Evolutionary conservation across 1,140 invertebrate genomes (phyloP).

Genomic region (Procambarus virginalis): DNA sequence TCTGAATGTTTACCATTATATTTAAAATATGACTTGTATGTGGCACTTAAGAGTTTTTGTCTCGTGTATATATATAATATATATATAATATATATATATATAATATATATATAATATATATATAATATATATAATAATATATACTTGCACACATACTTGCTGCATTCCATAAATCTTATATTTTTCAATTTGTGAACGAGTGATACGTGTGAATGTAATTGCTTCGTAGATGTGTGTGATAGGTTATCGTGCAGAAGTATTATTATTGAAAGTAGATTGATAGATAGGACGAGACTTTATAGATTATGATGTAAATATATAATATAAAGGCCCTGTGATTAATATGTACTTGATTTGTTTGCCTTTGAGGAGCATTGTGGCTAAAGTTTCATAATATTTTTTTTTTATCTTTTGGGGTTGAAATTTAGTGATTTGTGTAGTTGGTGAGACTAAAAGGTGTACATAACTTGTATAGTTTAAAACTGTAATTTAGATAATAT

Average conservation of each 20-base stretch:
- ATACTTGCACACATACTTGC: no score
- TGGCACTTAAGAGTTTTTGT: not conserved
- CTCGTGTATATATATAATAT: not conserved
- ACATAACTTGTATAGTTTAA: not conserved
- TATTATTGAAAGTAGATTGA: no score
- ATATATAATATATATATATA: not conserved
- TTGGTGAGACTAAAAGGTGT: not conserved
- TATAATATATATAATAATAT: no score
- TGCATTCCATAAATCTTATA: constrained; percentile 4
- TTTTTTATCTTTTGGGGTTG: not conserved
- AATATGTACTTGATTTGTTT: not conserved
- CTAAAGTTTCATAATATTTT: not conserved
- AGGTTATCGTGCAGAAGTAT: not conserved
- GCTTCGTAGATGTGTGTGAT: not conserved
- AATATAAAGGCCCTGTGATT: not conserved
- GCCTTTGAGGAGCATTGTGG: not conserved
- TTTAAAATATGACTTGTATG: not conserved
- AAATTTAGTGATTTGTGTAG: not conserved
- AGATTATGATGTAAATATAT: not conserved
- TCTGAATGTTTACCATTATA: not conserved
- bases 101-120: not conserved
- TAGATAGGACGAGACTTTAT: not conserved
- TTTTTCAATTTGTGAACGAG: not conserved
- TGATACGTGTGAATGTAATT: not conserved
- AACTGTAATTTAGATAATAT: not conserved